A percentile compares a stretch with the other conserved stretches of the same genome.
phyloP scores from a whole-genome alignment of 2,113 vertebrate species.

The Chascanopsetta lugubris region DNA sequence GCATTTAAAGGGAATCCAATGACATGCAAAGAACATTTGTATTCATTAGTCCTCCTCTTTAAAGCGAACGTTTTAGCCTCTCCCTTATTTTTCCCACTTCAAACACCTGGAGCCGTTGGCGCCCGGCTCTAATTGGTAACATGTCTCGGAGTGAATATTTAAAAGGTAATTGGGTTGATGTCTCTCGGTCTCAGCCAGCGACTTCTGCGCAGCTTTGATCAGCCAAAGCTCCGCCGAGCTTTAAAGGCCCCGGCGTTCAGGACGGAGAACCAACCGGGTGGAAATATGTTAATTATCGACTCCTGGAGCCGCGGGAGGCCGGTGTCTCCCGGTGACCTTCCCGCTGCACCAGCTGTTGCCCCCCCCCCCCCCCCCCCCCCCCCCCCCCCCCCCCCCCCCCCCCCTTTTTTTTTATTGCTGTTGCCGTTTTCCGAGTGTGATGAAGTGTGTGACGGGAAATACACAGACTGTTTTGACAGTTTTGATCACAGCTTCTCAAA shows the following conservation, averaged over 20 bases:
- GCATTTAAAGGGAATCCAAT: neutral
- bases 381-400: conserved; percentile 24
- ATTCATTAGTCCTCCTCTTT: neutral
- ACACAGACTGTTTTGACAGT: neutral
- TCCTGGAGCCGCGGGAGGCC: conserved; percentile 47
- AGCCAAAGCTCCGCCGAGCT: conserved; percentile 47
- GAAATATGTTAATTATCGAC: conserved; percentile 70
- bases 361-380: conserved; percentile 22
- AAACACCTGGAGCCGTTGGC: conserved; percentile 31
- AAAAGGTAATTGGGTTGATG: conserved; percentile 67
- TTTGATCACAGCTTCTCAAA: conserved; percentile 8
- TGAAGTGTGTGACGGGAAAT: conserved; percentile 37
- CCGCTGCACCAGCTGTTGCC: conserved; percentile 51
- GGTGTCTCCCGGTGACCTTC: conserved; percentile 47
- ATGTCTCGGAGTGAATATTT: conserved; percentile 62
- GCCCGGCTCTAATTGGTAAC: conserved; percentile 54
- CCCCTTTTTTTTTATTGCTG: conserved; percentile 16
- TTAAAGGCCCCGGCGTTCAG: conserved; percentile 29
- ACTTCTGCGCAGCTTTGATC: conserved; percentile 70
- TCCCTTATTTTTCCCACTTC: conserved; percentile 19
- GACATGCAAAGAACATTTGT: conserved; percentile 10
- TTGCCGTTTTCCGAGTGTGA: neutral
- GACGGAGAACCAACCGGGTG: conserved; percentile 56
- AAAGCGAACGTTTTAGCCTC: neutral
- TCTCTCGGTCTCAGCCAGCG: conserved; percentile 41